phyloP scores from a whole-genome alignment of 2,888 invertebrate genomes.

The Cyclophora albipunctata region DNA sequence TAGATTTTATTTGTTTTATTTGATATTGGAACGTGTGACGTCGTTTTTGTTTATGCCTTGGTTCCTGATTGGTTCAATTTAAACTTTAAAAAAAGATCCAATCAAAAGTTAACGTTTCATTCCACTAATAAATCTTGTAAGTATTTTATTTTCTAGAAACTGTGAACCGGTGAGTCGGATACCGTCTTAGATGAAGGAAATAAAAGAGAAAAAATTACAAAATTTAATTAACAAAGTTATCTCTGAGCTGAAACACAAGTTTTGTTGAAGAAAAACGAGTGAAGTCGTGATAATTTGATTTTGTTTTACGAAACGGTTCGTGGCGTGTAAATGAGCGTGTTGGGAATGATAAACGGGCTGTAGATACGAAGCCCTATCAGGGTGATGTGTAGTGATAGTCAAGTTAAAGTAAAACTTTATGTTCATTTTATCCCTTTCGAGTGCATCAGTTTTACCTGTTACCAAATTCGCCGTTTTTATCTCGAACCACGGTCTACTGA shows the following conservation, averaged over 20 bases:
- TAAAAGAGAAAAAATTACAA: constrained; percentile 50
- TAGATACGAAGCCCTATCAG: too few relatives aligned
- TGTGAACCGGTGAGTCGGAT: constrained; percentile 34
- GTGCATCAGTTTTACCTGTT: too few relatives aligned
- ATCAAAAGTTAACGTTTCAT: constrained; percentile 14
- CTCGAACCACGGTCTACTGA: too few relatives aligned
- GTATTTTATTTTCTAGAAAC: constrained; percentile 23
- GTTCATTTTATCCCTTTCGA: too few relatives aligned
- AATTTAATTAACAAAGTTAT: constrained; percentile 74
- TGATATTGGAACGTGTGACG: too few relatives aligned
- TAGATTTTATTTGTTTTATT: too few relatives aligned
- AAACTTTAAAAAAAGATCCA: background rate
- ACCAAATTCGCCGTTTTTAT: too few relatives aligned
- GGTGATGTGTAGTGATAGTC: too few relatives aligned
- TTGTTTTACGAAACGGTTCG: constrained; percentile 51
- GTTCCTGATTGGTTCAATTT: too few relatives aligned
- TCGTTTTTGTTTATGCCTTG: too few relatives aligned
- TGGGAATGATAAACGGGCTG: constrained; percentile 34
- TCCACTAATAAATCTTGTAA: constrained; percentile 13
- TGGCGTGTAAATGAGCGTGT: constrained; percentile 52
- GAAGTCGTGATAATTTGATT: constrained; percentile 70
- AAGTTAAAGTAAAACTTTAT: too few relatives aligned
- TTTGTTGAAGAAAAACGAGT: constrained; percentile 64
- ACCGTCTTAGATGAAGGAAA: constrained; percentile 17
- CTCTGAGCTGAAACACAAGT: constrained; percentile 68